Conservation (phyloP, 2,888 invertebrate species). For the Epistrophe grossulariae region DNA sequence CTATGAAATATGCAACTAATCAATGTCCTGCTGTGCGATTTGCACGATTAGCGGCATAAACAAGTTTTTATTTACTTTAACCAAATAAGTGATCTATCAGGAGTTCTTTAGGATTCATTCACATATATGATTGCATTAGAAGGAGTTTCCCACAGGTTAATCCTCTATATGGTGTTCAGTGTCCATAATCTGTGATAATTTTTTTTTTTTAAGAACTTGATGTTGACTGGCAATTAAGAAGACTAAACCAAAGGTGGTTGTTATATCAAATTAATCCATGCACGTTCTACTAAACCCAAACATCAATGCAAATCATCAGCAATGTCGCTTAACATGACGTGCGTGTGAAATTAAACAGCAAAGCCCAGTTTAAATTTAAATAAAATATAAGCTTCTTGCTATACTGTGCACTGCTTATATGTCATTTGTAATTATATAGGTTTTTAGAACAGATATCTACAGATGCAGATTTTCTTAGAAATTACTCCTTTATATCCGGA, state of each 20-base stretch:
- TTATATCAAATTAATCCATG: conserved; percentile 1
- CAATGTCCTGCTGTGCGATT: conserved; percentile 71
- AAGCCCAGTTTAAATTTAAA: not conserved
- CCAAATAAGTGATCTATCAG: conserved; percentile 56
- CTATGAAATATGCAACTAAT: conserved; percentile 67
- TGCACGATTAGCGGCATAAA: conserved; percentile 66
- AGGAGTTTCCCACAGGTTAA: conserved; percentile 18
- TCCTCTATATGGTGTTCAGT: not conserved
- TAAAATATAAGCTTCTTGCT: not conserved
- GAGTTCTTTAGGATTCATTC: conserved; percentile 40
- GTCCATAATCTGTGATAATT: not conserved
- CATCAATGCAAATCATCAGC: conserved; percentile 25
- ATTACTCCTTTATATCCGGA: too few relatives aligned
- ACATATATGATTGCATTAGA: not conserved
- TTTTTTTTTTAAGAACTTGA: conserved; percentile 16
- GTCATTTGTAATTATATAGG: too few relatives aligned
- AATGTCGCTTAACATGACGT: conserved; percentile 3
- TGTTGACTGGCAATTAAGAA: conserved; percentile 32
- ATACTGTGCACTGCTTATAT: too few relatives aligned
- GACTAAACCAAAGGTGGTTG: not conserved
- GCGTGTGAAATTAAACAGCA: conserved; percentile 1
- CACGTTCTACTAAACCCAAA: conserved; percentile 12
- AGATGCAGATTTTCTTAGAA: too few relatives aligned
- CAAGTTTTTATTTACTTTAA: conserved; percentile 42
- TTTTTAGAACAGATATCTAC: too few relatives aligned